Base-by-base conservation (phyloP, 2,797 vertebrate species). In the Phalloptychus januarius region DNA sequence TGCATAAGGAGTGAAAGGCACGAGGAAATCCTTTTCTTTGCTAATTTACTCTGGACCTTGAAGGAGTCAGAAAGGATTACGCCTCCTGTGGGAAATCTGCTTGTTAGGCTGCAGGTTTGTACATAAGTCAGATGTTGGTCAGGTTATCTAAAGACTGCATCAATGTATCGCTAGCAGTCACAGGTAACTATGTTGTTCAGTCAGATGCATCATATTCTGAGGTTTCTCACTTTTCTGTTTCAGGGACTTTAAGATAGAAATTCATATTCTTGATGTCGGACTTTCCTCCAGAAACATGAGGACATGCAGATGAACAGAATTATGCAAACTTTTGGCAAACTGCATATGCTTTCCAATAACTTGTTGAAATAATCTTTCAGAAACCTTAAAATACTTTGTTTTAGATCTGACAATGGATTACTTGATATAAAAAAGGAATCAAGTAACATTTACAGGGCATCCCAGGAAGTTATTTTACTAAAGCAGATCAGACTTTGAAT, bases 1-100 rank as follows among this genome's bases (percentile, higher is more conserved):
- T 85, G 72, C 74, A 80, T 73, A 67, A 31, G 65, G 36, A 7
- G 73, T 16, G 70, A n/a, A 42, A 56, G 36, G 36, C 58, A 50
- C 44, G n/a, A 74, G 50, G 11, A 69, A 69, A 69, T 10, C 65
- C 23, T 13, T 45, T 61, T 45, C 28, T 58, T 56, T 31, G n/a
- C 56, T 46, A 33, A 69, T 69, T 76, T 63, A 44, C 56, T 76
- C 20, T 38, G 33, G 74, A 67, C 44, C 74, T 76, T n/a, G 1
- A 67, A 44, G 74, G 31, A 76, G 28, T n/a, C 31, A 50, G 6
- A 38, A 67, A 11, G 7, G 15, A 44, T 80, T 28, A 69, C 12
- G 1, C 3, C 44, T 72, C 18, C 52, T 45, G 12, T 56, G 23
- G 2, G 11, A 45, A 61, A 67, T 28, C 12, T 20, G 12, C 16